Percentiles rank a stretch among this genome's conserved stretches.
Conservation (phyloP, 2,888 invertebrate species). For the Rosalia funebris region DNA sequence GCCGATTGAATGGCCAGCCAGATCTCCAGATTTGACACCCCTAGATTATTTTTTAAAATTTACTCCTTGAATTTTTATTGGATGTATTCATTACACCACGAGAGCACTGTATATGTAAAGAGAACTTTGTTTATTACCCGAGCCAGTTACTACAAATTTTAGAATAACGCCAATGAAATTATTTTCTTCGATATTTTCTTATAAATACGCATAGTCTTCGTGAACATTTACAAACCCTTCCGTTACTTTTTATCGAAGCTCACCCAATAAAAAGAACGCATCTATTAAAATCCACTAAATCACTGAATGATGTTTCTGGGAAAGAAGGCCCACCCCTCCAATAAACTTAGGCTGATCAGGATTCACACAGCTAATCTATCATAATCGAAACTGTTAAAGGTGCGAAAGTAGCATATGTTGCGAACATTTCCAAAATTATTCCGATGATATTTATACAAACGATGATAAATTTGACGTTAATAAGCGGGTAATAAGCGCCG, state of each 20-base stretch:
- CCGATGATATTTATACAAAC: constrained; percentile 15
- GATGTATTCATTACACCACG: too few relatives aligned
- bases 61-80: too few relatives aligned
- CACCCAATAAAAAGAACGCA: neutral
- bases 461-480: constrained; percentile 23
- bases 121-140: too few relatives aligned
- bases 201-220: too few relatives aligned
- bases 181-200: too few relatives aligned
- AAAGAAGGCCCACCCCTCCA: constrained; percentile 20
- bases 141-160: too few relatives aligned
- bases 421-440: constrained; percentile 17
- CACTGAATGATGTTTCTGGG: constrained; percentile 16
- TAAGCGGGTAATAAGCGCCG: constrained; percentile 14
- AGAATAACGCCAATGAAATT: too few relatives aligned
- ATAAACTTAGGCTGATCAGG: constrained; percentile 7
- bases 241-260: constrained; percentile 14
- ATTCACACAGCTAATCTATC: constrained; percentile 26
- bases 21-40: too few relatives aligned
- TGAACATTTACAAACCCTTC: too few relatives aligned
- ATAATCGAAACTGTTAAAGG: constrained; percentile 17
- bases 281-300: constrained; percentile 22
- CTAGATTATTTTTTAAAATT: too few relatives aligned
- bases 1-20: too few relatives aligned
- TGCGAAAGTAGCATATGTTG: constrained; percentile 11
- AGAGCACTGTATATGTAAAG: too few relatives aligned